Conservation (phyloP, 2,888 invertebrate species). For the Phortica okadai region DNA sequence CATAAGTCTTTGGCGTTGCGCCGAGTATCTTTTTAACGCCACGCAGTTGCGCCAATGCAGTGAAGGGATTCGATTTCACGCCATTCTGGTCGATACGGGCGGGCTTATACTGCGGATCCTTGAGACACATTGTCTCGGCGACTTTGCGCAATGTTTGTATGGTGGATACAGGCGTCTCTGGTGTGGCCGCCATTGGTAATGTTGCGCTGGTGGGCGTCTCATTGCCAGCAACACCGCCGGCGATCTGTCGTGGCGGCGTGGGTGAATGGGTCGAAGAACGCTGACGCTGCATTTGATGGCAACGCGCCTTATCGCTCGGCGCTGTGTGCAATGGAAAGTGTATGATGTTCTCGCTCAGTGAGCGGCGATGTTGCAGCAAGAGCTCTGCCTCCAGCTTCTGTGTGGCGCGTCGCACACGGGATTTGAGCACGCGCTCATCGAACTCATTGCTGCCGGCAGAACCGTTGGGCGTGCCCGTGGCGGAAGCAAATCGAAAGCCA, state of each 20-base stretch:
- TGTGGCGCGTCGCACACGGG: slow-evolving; percentile 72
- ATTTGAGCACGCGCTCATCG: slow-evolving; percentile 68
- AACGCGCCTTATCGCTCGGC: slow-evolving; percentile 86
- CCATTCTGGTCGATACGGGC: slow-evolving; percentile 72
- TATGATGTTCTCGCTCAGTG: slow-evolving; percentile 84
- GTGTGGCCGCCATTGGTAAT: slow-evolving; percentile 24
- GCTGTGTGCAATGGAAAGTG: slow-evolving; percentile 80
- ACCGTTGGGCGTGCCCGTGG: slow-evolving; percentile 62
- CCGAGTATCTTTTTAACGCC: slow-evolving; percentile 91
- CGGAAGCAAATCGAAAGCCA: slow-evolving; percentile 53
- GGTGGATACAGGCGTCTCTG: slow-evolving; percentile 67
- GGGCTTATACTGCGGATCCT: slow-evolving; percentile 89
- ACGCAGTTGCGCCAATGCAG: slow-evolving; percentile 85
- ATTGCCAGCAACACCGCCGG: slow-evolving; percentile 24
- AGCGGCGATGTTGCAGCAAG: slow-evolving; percentile 83
- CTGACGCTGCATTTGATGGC: slow-evolving; percentile 80
- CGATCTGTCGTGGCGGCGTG: slow-evolving; percentile 70
- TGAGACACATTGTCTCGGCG: slow-evolving; percentile 90
- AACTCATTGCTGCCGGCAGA: slow-evolving; percentile 68
- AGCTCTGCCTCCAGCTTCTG: slow-evolving; percentile 74
- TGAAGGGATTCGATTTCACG: slow-evolving; percentile 83
- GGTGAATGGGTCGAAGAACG: slow-evolving; percentile 73
- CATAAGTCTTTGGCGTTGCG: slow-evolving; percentile 78
- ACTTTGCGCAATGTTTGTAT: slow-evolving; percentile 82
- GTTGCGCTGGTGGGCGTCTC: neutral